Base-by-base conservation (phyloP, 2,113 vertebrate species). In the Acrocephalus kingi region DNA sequence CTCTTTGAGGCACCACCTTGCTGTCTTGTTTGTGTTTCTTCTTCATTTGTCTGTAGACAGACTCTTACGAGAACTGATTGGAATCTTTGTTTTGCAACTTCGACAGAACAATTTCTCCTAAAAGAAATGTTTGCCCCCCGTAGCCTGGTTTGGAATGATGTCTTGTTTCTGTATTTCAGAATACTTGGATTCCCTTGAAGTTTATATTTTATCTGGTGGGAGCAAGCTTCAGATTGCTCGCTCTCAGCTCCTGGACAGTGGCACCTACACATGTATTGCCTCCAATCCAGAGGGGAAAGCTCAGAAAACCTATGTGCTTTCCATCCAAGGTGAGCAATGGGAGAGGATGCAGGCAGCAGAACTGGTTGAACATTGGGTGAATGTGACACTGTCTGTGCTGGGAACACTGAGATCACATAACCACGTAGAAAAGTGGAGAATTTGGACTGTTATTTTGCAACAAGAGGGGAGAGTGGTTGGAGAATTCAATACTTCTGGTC, bases 191-290 rank as follows among this genome's bases (percentile, higher is more conserved):
- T 99, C 98, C 73, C 97, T 99, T 85, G 99, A 99, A 93, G 97
- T 99, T 97, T 98, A 98, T 96, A 98, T 99, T 97, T 98, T 99
- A 91, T 99, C 99, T 43, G 99, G 99, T 64, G 99, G 99, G 69
- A 98, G 98, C 87, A 99, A 98, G 96, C 97, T 99, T 93, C 99
- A 99, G 96, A 99, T 99, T 17, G 95, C 98, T 66, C 98, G 98
- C n/a, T 98, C 98, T 35, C 98, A 99, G 96, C 97, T 96, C 68
- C 98, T 98, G 25, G 99, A 99, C 84, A 98, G 98, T 37, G 99
- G 98, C 75, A 98, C 97, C 49, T 99, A 99, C 84, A 99, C 94
- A 0, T 99, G 99, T 85, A 77, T 99, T 93, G 99, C 99, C 33
- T 99, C 99, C 84, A 99, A 99, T 16, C 61, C 97, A 78, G 98